phyloP scores from a whole-genome alignment of 2,113 vertebrate genomes.

The Rhynchomys soricoides region DNA sequence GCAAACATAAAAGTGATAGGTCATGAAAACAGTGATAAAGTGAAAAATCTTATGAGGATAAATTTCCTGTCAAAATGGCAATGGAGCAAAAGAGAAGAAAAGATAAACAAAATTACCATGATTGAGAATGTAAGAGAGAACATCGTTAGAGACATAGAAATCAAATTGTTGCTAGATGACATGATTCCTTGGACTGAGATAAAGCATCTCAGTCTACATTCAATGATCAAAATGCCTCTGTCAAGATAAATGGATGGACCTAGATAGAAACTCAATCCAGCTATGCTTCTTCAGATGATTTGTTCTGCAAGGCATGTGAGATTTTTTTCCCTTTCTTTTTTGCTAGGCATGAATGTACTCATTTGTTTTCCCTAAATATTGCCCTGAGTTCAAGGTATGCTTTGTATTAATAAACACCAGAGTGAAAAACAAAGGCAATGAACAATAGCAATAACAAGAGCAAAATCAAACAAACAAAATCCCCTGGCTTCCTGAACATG shows the following conservation, averaged over 20 bases:
- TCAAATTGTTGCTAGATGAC: not conserved
- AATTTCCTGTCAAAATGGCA: not conserved
- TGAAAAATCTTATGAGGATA: not conserved
- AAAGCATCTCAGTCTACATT: not conserved
- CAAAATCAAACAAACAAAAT: not conserved
- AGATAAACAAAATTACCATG: not conserved
- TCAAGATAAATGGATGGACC: not conserved
- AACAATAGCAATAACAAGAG: not conserved
- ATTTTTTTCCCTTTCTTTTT: not conserved
- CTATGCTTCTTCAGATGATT: not conserved
- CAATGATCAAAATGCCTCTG: not conserved
- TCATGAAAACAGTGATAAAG: not conserved
- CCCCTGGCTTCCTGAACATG: not conserved
- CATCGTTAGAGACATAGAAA: not conserved
- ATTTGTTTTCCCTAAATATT: not conserved
- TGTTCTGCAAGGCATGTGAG: not conserved
- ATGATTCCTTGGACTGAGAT: not conserved
- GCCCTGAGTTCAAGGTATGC: not conserved
- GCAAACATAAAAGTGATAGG: not conserved
- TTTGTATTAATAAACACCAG: constrained; percentile 38
- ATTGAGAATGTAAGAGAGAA: not conserved
- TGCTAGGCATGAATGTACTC: not conserved
- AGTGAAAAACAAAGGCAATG: not conserved
- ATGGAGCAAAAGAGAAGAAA: not conserved
- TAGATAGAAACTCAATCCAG: not conserved